Evolutionary conservation across 2,888 invertebrate genomes (phyloP).

Genomic region (Acleris sparsana): DNA sequence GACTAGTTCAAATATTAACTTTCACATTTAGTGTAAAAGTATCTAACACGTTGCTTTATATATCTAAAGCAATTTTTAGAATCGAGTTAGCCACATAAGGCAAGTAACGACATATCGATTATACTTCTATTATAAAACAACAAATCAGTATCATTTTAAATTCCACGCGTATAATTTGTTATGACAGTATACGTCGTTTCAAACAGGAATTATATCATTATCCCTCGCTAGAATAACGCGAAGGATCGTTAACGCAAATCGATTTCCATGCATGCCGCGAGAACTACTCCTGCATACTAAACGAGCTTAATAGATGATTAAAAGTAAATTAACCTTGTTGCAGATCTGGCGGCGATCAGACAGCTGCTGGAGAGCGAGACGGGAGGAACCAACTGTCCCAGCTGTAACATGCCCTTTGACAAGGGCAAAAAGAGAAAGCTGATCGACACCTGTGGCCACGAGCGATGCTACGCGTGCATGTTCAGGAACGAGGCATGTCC

Average conservation of each 20-base stretch:
- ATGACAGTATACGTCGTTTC: conserved; percentile 49
- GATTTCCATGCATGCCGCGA: conserved; percentile 57
- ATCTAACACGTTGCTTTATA: too few species aligned
- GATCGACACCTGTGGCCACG: conserved; percentile 98
- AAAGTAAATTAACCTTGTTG: conserved; percentile 61
- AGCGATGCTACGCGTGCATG: conserved; percentile 97
- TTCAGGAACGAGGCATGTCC: conserved; percentile 96
- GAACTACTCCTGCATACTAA: conserved; percentile 47
- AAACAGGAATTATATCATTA: conserved; percentile 55
- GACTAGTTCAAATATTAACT: too few species aligned
- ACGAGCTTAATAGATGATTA: conserved; percentile 39
- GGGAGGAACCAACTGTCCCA: conserved; percentile 88
- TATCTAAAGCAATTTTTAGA: too few species aligned
- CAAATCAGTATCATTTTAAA: conserved; percentile 48
- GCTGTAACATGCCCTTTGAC: conserved; percentile 97
- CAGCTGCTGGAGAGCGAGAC: conserved; percentile 91
- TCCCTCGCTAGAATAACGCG: conserved; percentile 56
- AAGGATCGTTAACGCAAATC: conserved; percentile 66
- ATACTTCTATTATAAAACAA: conserved; percentile 37
- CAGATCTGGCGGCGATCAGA: conserved; percentile 93
- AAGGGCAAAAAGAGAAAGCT: conserved; percentile 97
- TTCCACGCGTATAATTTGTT: conserved; percentile 53
- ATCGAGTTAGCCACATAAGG: too few species aligned
- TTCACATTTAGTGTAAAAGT: too few species aligned
- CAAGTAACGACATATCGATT: too few species aligned